These are phyloP conservation scores for Ectropis grisescens DNA, from an alignment of 1,140 invertebrate genomes.

Conservation along the genomic window DNA sequence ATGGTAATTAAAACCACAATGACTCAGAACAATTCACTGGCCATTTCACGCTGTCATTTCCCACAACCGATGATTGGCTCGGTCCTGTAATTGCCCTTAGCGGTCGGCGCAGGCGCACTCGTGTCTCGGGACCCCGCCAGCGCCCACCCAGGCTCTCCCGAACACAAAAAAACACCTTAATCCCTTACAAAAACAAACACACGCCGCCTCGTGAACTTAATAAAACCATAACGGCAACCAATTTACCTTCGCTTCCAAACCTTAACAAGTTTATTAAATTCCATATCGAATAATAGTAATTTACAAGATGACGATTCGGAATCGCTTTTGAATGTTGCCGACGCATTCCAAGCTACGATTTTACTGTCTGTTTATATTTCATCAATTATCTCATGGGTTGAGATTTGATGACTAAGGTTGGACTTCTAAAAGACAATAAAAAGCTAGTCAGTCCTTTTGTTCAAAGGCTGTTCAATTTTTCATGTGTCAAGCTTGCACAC, in stretches of 20 bases:
- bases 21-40: constrained; percentile 34
- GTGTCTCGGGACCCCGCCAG: constrained; percentile 47
- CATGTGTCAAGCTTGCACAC: neutral
- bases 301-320: constrained; percentile 53
- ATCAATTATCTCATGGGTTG: too few relatives aligned
- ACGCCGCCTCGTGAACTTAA: constrained; percentile 56
- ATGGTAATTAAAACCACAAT: constrained; percentile 18
- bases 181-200: constrained; percentile 60
- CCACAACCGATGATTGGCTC: constrained; percentile 25
- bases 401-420: too few relatives aligned
- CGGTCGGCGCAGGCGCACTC: constrained; percentile 38
- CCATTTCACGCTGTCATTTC: constrained; percentile 51
- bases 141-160: constrained; percentile 48
- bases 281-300: constrained; percentile 65
- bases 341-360: constrained; percentile 49
- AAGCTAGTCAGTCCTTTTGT: too few relatives aligned
- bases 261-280: constrained; percentile 68
- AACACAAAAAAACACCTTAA: constrained; percentile 46
- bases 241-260: constrained; percentile 59
- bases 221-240: constrained; percentile 54
- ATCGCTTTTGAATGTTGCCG: constrained; percentile 55
- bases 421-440: too few relatives aligned
- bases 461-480: neutral
- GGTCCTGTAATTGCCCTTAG: constrained; percentile 35
- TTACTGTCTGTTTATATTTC: constrained; percentile 44